Evolutionary conservation across 2,797 vertebrate genomes (phyloP).

Genomic region (Scyliorhinus canicula): DNA sequence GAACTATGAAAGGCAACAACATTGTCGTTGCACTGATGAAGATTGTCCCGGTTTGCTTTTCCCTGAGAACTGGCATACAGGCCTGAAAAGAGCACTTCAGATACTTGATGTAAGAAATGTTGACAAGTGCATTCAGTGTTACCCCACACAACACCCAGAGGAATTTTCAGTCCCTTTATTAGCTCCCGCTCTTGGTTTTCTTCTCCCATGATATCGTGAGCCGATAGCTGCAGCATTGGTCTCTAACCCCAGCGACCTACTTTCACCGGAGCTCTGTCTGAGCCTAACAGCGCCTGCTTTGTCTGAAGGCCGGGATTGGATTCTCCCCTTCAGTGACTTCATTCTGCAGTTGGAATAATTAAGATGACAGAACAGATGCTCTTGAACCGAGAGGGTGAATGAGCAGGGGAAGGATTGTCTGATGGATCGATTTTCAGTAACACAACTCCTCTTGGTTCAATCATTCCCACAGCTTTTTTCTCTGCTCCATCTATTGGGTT

Average conservation of each 20-base stretch:
- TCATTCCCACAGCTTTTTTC: slow-evolving; percentile 16
- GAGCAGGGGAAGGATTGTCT: slow-evolving; percentile 16
- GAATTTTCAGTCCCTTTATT: slow-evolving; percentile 1
- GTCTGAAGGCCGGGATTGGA: neutral
- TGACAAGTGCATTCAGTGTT: neutral
- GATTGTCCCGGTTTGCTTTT: neutral
- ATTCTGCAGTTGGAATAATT: slow-evolving; percentile 36
- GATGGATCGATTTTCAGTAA: slow-evolving; percentile 34
- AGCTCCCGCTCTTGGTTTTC: neutral
- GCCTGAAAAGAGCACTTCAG: neutral
- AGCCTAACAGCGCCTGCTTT: slow-evolving; percentile 35
- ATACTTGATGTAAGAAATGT: neutral
- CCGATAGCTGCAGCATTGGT: neutral
- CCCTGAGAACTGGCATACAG: neutral
- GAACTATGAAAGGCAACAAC: neutral
- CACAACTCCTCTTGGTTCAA: neutral
- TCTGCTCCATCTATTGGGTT: neutral
- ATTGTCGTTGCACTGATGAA: too few relatives aligned
- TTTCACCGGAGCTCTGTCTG: slow-evolving; percentile 1
- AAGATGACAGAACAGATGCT: slow-evolving; percentile 36
- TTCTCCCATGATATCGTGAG: neutral
- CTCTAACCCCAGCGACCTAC: neutral
- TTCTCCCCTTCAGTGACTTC: slow-evolving; percentile 34
- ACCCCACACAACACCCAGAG: neutral
- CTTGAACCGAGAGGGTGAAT: slow-evolving; percentile 31